phyloP scores from a whole-genome alignment of 2,888 invertebrate species.

The Athripsodes cinereus region DNA sequence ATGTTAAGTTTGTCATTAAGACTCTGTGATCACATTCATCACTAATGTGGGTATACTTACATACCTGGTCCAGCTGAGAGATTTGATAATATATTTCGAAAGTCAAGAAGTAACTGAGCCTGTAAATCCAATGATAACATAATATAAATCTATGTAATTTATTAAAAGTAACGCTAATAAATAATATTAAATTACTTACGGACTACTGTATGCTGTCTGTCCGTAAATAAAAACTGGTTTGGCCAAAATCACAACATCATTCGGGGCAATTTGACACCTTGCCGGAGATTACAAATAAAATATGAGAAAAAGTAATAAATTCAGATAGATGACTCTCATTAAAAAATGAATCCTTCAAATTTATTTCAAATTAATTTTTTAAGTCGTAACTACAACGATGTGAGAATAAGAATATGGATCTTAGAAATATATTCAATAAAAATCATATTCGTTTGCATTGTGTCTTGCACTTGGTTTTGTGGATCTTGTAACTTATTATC shows the following conservation, averaged over 20 bases:
- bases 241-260: too few relatives aligned
- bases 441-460: not conserved
- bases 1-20: too few relatives aligned
- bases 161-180: not conserved
- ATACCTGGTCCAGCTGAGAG: too few relatives aligned
- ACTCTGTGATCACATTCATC: too few relatives aligned
- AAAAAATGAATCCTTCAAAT: constrained; percentile 13
- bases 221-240: too few relatives aligned
- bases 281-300: constrained; percentile 11
- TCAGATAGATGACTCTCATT: constrained; percentile 17
- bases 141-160: not conserved
- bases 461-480: too few relatives aligned
- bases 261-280: constrained; percentile 10
- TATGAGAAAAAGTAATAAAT: constrained; percentile 17
- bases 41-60: too few relatives aligned
- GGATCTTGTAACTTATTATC: too few relatives aligned
- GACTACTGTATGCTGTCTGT: not conserved
- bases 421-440: not conserved
- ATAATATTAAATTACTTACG: not conserved
- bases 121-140: too few relatives aligned
- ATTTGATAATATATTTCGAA: too few relatives aligned
- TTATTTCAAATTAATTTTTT: not conserved
- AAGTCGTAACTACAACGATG: not conserved
- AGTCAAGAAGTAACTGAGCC: too few relatives aligned
- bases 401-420: not conserved